These are phyloP conservation scores for Physella acuta DNA, from an alignment of 1,140 invertebrate species.

Conservation along the genomic window DNA sequence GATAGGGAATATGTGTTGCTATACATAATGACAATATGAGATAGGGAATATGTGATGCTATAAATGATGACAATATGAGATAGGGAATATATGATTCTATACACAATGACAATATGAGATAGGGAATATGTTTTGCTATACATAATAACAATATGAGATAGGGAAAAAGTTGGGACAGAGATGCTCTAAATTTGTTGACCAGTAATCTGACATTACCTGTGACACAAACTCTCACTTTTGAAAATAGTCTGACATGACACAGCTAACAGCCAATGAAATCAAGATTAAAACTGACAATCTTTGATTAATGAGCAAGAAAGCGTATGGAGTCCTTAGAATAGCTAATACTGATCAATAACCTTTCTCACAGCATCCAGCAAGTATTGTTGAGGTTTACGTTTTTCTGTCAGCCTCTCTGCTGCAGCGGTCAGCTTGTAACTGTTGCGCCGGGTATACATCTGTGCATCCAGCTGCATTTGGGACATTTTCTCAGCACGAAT, in stretches of 20 bases:
- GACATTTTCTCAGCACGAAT: constrained; percentile 67
- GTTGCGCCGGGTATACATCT: constrained; percentile 77
- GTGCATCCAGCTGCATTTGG: constrained; percentile 64
- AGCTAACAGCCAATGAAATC: background rate
- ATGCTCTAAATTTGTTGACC: too few relatives aligned
- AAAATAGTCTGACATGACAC: background rate
- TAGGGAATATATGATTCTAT: too few relatives aligned
- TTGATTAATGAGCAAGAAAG: background rate
- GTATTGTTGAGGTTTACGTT: constrained; percentile 16
- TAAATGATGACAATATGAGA: too few relatives aligned
- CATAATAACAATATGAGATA: too few relatives aligned
- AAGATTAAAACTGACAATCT: background rate
- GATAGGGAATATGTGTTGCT: too few relatives aligned
- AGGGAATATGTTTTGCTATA: too few relatives aligned
- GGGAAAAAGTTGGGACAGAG: too few relatives aligned
- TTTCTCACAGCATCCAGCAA: constrained; percentile 20
- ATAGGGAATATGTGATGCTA: too few relatives aligned
- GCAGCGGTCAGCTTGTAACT: constrained; percentile 70
- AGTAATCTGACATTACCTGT: too few relatives aligned
- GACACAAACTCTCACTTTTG: background rate
- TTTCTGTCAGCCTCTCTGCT: constrained; percentile 18
- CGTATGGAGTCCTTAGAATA: background rate
- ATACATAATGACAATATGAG: too few relatives aligned
- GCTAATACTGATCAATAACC: constrained; percentile 1
- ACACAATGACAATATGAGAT: too few relatives aligned